These are phyloP conservation scores for Callorhinus ursinus DNA, from an alignment of 2,113 vertebrate species.

Conservation along the genomic window DNA sequence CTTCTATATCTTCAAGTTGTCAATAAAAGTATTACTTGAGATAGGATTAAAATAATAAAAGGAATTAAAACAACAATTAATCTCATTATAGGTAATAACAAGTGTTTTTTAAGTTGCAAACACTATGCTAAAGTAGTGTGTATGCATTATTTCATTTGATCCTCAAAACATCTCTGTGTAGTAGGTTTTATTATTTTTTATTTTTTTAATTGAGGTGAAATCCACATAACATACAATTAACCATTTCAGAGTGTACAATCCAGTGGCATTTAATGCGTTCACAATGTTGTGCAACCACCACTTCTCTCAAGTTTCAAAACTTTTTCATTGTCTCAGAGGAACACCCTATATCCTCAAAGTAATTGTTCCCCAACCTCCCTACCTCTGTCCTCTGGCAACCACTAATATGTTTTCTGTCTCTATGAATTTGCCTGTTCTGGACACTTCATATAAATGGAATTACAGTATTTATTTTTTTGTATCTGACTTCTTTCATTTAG, in stretches of 20 bases:
- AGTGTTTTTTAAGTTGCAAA: neutral
- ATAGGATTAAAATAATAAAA: neutral
- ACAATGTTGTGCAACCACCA: neutral
- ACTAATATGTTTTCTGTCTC: neutral
- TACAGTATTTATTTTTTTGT: neutral
- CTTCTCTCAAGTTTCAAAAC: neutral
- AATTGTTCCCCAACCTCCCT: neutral
- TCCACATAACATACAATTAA: neutral
- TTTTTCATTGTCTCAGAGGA: neutral
- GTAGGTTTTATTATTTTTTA: neutral
- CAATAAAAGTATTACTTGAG: neutral
- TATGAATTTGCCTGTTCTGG: neutral
- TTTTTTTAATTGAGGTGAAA: neutral
- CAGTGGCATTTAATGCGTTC: neutral
- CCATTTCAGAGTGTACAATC: neutral
- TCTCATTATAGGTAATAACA: neutral
- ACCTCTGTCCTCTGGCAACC: neutral
- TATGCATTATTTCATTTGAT: neutral
- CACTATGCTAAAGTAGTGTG: neutral
- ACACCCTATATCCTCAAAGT: neutral
- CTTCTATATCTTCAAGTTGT: neutral
- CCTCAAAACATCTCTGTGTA: neutral
- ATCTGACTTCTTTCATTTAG: neutral
- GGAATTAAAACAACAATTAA: neutral
- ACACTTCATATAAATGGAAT: neutral